Percentiles rank a stretch among this genome's conserved stretches.
Conservation (phyloP, 2,797 vertebrate genomes). For the Parambassis ranga region DNA sequence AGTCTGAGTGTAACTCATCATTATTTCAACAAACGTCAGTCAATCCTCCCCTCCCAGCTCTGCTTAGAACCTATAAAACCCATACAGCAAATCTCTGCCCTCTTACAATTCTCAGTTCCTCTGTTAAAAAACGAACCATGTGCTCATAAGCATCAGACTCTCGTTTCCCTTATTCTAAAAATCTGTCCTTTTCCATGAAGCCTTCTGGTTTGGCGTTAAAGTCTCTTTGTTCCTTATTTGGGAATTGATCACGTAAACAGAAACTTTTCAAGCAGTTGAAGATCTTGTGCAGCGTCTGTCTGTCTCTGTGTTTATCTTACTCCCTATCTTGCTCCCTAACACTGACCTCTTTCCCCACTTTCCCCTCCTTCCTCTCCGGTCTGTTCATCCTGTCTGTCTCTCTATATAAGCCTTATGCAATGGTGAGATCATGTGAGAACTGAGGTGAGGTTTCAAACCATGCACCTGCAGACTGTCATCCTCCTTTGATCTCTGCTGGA, state of each 20-base stretch:
- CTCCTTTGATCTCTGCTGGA: conserved; percentile 60
- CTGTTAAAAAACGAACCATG: not conserved
- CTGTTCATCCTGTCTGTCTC: conserved; percentile 5
- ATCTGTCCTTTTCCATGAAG: not conserved
- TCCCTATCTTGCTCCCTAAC: not conserved
- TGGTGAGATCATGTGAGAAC: conserved; percentile 57
- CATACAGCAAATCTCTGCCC: rapidly evolving
- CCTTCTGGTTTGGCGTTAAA: not conserved
- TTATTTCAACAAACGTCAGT: not conserved
- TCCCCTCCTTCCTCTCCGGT: not conserved
- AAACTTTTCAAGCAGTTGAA: not conserved
- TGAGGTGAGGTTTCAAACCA: conserved; percentile 49
- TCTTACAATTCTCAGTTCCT: not conserved
- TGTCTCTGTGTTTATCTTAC: too few species aligned
- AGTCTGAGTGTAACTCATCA: not conserved
- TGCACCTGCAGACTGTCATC: conserved; percentile 45
- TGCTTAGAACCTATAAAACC: too few species aligned
- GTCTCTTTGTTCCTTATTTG: not conserved
- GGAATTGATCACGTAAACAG: not conserved
- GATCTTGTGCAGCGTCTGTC: too few species aligned
- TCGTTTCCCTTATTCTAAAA: not conserved
- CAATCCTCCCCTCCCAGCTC: not conserved
- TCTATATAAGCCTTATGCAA: conserved; percentile 42
- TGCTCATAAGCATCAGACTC: not conserved
- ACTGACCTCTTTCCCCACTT: not conserved